Base-by-base conservation (phyloP, 1,140 invertebrate genomes). In the Meloidogyne floridensis region DNA sequence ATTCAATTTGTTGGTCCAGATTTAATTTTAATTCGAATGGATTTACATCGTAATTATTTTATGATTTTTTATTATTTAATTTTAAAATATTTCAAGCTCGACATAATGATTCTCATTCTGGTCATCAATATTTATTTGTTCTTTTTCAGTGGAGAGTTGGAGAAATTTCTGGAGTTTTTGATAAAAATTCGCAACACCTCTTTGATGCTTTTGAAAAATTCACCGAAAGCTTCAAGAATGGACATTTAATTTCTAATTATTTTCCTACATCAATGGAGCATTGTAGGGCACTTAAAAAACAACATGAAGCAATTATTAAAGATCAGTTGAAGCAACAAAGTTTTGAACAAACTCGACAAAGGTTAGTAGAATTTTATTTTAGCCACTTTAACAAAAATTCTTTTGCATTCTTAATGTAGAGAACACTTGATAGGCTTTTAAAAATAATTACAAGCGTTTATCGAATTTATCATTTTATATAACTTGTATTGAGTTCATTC, bases 181-280 rank as follows among this genome's bases (percentile, higher is more conserved):
- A 72, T 32, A 80, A 84, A 43, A 72, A 20, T 20, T 86, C 85
- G 11, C 51, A 54, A 6, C 18, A 56, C 11, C 53, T 85, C 18
- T 86, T 85, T 51, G 84, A 84, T 10, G n/a, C 71, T 32, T 87
- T 84, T 72, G 85, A 85, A 42, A 76, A 78, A 11, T 80, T 47
- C 70, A 65, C 81, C 0, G 84, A 85, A 56, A 42, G 65, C 5
- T 51, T 74, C 43, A 77, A 75, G 15, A 83, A 84, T 43, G 84
- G 77, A 18, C 51, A 43, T 18, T 43, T 72, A 0, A 43, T 18
- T 18, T 53, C 43, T 56, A 87, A 82, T 18, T 72, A 77, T 71
- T 85, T 85, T 69, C 84, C 84, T 15, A 85, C 65, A 5, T 84
- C 84, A n/a, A 83, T 87, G 85, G 85, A 85, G 20, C 79, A 85